Evolutionary conservation across 1,140 invertebrate genomes (phyloP).

Genomic region (Anadara kagoshimensis): DNA sequence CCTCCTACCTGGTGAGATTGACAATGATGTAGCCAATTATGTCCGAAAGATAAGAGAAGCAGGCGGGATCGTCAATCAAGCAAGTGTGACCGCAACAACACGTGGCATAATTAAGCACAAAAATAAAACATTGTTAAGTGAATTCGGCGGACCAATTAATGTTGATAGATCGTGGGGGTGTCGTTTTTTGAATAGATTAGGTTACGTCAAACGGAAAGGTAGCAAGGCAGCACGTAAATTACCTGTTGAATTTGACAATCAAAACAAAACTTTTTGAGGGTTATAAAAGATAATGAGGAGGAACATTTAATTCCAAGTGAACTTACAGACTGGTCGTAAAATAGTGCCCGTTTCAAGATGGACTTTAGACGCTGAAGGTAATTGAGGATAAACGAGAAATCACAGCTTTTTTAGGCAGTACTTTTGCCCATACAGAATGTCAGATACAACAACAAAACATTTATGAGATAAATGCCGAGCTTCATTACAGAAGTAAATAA

Average conservation of each 20-base stretch:
- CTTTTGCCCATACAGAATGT: slow-evolving; percentile 15
- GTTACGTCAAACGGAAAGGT: slow-evolving; percentile 21
- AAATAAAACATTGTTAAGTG: background rate
- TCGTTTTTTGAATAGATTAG: slow-evolving; percentile 22
- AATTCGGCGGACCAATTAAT: slow-evolving; percentile 6
- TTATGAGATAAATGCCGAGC: too few relatives aligned
- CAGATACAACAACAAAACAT: too few relatives aligned
- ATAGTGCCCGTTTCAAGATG: slow-evolving; percentile 19
- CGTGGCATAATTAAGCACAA: slow-evolving; percentile 1
- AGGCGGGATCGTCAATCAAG: slow-evolving; percentile 7
- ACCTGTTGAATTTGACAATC: slow-evolving; percentile 13
- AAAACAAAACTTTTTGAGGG: slow-evolving; percentile 7
- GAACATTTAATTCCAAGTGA: slow-evolving; percentile 13
- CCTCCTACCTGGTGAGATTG: slow-evolving; percentile 13
- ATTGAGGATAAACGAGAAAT: slow-evolving; percentile 34
- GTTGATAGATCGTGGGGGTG: slow-evolving; percentile 10
- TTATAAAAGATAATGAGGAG: background rate
- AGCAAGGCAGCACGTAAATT: slow-evolving; percentile 17
- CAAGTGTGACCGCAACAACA: slow-evolving; percentile 8
- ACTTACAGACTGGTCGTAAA: slow-evolving; percentile 10
- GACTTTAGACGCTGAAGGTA: slow-evolving; percentile 6
- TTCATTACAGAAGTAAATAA: too few relatives aligned
- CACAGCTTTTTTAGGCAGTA: slow-evolving; percentile 9
- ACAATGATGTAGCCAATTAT: slow-evolving; percentile 18
- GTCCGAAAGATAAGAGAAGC: background rate